Conservation (phyloP, 2,888 invertebrate genomes). For the Nephrotoma flavescens region DNA sequence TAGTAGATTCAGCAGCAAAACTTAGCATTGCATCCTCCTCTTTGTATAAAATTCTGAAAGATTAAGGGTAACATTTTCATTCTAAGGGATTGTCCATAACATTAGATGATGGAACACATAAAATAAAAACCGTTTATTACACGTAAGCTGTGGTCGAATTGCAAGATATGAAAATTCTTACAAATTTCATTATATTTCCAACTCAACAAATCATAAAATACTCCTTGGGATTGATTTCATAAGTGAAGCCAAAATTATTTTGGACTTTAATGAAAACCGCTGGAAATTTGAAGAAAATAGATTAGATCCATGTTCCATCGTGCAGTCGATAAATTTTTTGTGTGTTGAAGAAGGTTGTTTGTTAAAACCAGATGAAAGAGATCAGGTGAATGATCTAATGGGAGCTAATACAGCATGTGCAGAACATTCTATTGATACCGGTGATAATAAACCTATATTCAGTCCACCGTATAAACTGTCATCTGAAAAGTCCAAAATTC, state of each 20-base stretch:
- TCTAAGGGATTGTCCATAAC: conserved; percentile 4
- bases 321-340: not conserved
- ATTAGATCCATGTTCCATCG: too few species aligned
- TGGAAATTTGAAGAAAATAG: conserved; percentile 5
- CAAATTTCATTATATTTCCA: conserved; percentile 16
- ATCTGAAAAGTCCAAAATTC: not conserved
- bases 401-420: not conserved
- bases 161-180: conserved; percentile 9
- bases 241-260: conserved; percentile 15
- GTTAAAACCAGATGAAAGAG: not conserved
- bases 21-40: not conserved
- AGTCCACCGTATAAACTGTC: not conserved
- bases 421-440: not conserved
- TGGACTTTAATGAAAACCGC: conserved; percentile 15
- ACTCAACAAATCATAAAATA: conserved; percentile 11
- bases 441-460: not conserved
- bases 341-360: not conserved
- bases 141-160: conserved; percentile 8
- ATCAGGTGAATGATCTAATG: not conserved
- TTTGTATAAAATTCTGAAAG: not conserved
- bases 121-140: conserved; percentile 6
- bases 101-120: not conserved
- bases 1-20: not conserved
- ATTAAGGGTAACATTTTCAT: not conserved
- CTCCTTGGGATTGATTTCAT: conserved; percentile 14